Evolutionary conservation across 2,797 vertebrate genomes (phyloP).

Genomic region (Gambusia yucatana): DNA sequence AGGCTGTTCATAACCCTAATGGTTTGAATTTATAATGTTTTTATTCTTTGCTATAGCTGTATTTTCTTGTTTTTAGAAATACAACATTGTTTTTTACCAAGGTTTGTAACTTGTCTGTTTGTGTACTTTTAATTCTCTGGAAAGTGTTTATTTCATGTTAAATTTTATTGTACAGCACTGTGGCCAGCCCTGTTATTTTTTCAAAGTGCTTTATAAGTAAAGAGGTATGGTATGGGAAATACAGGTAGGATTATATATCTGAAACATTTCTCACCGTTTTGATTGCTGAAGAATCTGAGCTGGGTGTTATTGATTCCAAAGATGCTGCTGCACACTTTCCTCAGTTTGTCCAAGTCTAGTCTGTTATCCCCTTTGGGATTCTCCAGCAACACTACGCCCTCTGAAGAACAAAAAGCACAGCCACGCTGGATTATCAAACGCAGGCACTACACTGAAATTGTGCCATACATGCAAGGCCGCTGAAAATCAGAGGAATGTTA

Average conservation of each 20-base stretch:
- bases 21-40: not conserved
- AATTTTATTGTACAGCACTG: not conserved
- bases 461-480: not conserved
- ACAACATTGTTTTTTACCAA: not conserved
- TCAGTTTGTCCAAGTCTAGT: conserved; percentile 84
- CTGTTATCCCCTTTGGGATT: conserved; percentile 93
- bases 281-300: conserved; percentile 83
- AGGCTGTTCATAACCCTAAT: not conserved
- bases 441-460: conserved; percentile 5
- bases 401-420: conserved; percentile 74
- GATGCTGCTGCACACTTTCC: conserved; percentile 83
- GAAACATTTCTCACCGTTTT: conserved; percentile 80
- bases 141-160: not conserved
- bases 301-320: conserved; percentile 83
- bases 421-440: not conserved
- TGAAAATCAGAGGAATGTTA: not conserved
- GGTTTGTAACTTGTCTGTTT: not conserved
- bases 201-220: not conserved
- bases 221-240: not conserved
- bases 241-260: not conserved
- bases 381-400: conserved; percentile 91
- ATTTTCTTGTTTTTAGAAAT: not conserved
- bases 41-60: not conserved
- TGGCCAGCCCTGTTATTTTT: not conserved
- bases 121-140: not conserved